phyloP scores from a whole-genome alignment of 2,113 vertebrate genomes.

The Pungitius pungitius region DNA sequence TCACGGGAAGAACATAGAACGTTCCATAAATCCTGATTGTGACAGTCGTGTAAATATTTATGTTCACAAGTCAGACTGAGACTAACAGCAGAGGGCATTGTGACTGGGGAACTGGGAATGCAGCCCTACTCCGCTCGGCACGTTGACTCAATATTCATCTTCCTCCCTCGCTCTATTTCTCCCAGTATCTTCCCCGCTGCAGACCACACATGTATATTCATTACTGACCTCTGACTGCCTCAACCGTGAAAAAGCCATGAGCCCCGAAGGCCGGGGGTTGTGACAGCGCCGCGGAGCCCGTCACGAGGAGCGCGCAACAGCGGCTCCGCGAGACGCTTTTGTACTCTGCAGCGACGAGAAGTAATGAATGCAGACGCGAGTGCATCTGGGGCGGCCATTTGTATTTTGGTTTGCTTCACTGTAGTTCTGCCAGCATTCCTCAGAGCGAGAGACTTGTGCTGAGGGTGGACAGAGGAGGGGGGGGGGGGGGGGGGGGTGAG shows the following conservation, averaged over 20 bases:
- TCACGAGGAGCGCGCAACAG: constrained; percentile 33
- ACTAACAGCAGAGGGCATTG: constrained; percentile 76
- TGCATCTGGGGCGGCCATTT: constrained; percentile 54
- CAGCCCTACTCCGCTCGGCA: constrained; percentile 57
- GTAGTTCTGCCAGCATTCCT: constrained; percentile 52
- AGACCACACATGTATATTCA: constrained; percentile 79
- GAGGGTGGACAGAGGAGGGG: constrained; percentile 19
- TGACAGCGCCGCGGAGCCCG: constrained; percentile 50
- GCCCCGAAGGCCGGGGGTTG: constrained; percentile 52
- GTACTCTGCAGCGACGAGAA: constrained; percentile 48
- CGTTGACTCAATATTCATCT: constrained; percentile 76
- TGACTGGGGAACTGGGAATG: constrained; percentile 62
- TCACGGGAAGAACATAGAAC: constrained; percentile 56
- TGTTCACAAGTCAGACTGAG: constrained; percentile 72
- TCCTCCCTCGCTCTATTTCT: constrained; percentile 64
- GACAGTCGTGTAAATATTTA: constrained; percentile 80
- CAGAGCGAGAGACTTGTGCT: constrained; percentile 34
- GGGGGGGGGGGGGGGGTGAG: constrained; percentile 18
- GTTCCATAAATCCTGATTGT: constrained; percentile 72
- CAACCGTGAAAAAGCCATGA: constrained; percentile 42
- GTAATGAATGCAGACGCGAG: constrained; percentile 62
- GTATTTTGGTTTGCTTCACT: constrained; percentile 57
- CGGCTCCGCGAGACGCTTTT: constrained; percentile 40
- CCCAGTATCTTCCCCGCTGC: constrained; percentile 54
- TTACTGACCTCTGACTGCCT: constrained; percentile 74